Base-by-base conservation (phyloP, 2,113 vertebrate species). In the Sus scrofa region DNA sequence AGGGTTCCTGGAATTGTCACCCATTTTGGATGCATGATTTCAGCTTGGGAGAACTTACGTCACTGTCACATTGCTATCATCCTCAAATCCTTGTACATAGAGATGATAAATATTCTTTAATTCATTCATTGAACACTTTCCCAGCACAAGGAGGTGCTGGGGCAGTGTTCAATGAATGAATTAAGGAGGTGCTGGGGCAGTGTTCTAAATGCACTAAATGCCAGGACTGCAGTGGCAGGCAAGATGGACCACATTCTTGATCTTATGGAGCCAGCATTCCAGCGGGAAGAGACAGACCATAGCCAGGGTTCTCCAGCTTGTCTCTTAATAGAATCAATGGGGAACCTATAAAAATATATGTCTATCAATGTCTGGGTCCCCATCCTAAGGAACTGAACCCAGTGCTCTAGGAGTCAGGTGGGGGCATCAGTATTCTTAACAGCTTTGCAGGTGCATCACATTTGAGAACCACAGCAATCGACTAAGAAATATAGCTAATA, bases 1-100 rank as follows among this genome's bases (percentile, higher is more conserved):
- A 4, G 89, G 92, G 91, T 93, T 97, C 98, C 97, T 79, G 97
- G 89, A 97, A 98, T 90, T 92, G 96, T 97, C 98, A 97, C 97
- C 98, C 96, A 27, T 97, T 96, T 93, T 54, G 93, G 96, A 97
- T 96, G 98, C 92, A 96, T 88, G 95, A 97, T 97, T 97, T 98
- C 97, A 94, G 96, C 96, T 73, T 93, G 83, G 97, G 94, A 97
- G 96, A 92, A 96, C 97, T 96, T 74, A 67, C 94, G 91, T 98
- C 98, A 97, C 84, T 96, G 98, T 96, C 97, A 96, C 97, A 83
- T 91, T 87, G 92, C 97, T 94, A 91, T 97, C 91, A 82, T 77
- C 98, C 97, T 96, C 19, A 50, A 65, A 74, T 70, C 78, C 91
- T 91, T 92, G 68, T 91, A 79, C 34, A 4, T 82, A 7, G 7